Evolutionary conservation across 2,113 vertebrate genomes (phyloP).

Genomic region (Myotis lucifugus): DNA sequence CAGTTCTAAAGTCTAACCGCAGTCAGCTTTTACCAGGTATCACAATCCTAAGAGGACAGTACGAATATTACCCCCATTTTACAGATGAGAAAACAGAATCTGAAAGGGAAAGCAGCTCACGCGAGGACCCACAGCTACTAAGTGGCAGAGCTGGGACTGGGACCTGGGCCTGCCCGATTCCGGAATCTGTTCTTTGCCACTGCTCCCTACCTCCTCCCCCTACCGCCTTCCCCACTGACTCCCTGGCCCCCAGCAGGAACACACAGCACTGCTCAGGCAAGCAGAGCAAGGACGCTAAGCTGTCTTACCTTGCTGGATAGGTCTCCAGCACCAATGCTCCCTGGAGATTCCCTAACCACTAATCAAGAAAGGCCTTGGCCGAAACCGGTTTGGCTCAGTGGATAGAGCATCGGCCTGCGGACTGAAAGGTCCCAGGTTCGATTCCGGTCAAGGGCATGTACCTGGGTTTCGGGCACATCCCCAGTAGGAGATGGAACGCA

Average conservation of each 20-base stretch:
- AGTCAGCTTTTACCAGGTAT: background rate
- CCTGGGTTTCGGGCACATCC: too few species aligned
- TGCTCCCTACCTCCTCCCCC: background rate
- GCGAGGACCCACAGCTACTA: background rate
- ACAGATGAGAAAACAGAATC: conserved; percentile 14
- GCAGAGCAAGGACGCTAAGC: background rate
- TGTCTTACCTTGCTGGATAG: background rate
- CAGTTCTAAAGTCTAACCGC: background rate
- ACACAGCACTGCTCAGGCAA: background rate
- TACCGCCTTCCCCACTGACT: background rate
- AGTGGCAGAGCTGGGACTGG: background rate
- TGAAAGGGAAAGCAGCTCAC: background rate
- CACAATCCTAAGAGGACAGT: background rate
- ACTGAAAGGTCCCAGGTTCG: too few species aligned
- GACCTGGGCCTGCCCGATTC: background rate
- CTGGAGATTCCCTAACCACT: background rate
- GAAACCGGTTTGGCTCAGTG: too few species aligned
- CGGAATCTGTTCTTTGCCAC: background rate
- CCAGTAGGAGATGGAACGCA: too few species aligned
- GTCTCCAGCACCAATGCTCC: background rate
- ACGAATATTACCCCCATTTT: background rate
- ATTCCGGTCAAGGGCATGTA: too few species aligned
- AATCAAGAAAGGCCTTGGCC: background rate
- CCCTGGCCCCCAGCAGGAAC: background rate
- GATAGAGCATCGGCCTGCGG: too few species aligned